Evolutionary conservation across 1,140 invertebrate genomes (phyloP).

Genomic region (Triops cancriformis): DNA sequence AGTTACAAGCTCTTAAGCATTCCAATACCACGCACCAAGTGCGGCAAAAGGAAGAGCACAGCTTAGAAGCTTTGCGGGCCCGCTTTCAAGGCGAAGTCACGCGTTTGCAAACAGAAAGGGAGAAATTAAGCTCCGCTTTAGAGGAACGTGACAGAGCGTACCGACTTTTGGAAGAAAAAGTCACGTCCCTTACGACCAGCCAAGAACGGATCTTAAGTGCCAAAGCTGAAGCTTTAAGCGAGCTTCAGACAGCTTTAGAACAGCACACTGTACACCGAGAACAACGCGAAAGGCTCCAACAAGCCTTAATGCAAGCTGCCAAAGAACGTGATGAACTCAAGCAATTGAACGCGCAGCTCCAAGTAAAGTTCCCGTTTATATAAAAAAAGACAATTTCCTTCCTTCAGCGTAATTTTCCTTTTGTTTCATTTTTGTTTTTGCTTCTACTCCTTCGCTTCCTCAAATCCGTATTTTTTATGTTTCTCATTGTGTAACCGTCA

Average conservation of each 20-base stretch:
- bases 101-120: not conserved
- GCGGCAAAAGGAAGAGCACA: not conserved
- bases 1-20: not conserved
- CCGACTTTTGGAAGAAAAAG: not conserved
- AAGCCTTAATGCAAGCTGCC: not conserved
- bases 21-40: not conserved
- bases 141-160: not conserved
- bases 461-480: too few species aligned
- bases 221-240: not conserved
- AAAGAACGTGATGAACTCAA: not conserved
- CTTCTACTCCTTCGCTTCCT: too few species aligned
- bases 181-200: not conserved
- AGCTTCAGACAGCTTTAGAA: not conserved
- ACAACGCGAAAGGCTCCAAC: not conserved
- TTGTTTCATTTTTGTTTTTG: too few species aligned
- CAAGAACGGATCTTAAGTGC: not conserved
- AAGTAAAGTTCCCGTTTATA: too few species aligned
- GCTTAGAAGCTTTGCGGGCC: not conserved
- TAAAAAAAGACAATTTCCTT: too few species aligned
- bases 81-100: not conserved
- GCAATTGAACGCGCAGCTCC: not conserved
- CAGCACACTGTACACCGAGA: not conserved
- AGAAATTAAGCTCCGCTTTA: not conserved
- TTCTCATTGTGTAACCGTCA: too few species aligned
- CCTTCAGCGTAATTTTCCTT: too few species aligned